Conservation (phyloP, 2,888 invertebrate species). For the Drosophila macrospina region DNA sequence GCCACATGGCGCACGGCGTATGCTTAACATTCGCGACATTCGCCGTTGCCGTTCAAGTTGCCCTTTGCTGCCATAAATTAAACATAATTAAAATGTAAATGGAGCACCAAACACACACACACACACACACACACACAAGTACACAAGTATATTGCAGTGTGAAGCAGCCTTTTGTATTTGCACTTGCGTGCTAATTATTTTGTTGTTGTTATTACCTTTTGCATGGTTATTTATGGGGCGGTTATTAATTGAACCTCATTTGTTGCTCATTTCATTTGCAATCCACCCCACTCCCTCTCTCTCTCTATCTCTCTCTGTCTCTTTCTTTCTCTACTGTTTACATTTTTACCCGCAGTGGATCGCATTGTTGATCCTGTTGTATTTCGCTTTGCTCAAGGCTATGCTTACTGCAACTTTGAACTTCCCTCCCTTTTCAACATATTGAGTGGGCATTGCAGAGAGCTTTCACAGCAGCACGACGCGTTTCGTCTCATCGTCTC, state of each 20-base stretch:
- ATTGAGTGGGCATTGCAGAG: constrained; percentile 1
- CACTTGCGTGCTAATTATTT: constrained; percentile 31
- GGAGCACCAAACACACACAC: constrained; percentile 39
- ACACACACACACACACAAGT: constrained; percentile 9
- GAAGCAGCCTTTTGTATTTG: constrained; percentile 1
- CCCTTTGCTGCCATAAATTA: constrained; percentile 65
- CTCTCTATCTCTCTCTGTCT: neutral
- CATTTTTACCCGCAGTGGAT: constrained; percentile 9
- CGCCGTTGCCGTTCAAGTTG: constrained; percentile 44
- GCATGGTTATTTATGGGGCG: constrained; percentile 4
- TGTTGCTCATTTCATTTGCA: constrained; percentile 16
- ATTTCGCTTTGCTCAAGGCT: constrained; percentile 26
- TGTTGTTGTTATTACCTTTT: constrained; percentile 25
- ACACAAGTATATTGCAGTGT: constrained; percentile 3
- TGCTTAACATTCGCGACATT: constrained; percentile 55
- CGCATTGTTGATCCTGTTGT: constrained; percentile 39
- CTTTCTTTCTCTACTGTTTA: too few relatives aligned
- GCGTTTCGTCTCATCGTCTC: neutral
- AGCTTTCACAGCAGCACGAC: constrained; percentile 37
- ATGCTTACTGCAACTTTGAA: constrained; percentile 18
- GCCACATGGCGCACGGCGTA: constrained; percentile 37
- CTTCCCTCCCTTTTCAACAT: neutral
- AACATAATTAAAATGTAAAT: constrained; percentile 71
- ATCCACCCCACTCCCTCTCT: neutral
- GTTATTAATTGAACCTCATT: constrained; percentile 38